These are phyloP conservation scores for Drosophila ficusphila DNA, from an alignment of 1,140 invertebrate genomes.

Conservation along the genomic window DNA sequence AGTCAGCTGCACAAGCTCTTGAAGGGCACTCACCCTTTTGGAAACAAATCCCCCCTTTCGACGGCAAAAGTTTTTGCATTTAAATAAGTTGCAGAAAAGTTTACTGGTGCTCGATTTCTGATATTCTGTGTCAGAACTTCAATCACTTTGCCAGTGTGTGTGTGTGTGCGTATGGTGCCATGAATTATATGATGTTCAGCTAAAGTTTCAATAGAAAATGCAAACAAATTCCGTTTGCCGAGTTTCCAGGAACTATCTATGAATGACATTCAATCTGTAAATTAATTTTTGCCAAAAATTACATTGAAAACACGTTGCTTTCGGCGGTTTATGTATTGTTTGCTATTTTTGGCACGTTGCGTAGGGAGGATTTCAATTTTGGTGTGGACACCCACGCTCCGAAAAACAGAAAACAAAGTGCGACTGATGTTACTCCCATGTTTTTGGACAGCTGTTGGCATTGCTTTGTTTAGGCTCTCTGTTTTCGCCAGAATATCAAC, in stretches of 20 bases:
- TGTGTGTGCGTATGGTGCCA: conserved; percentile 8
- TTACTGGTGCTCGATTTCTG: conserved; percentile 63
- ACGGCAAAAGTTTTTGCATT: conserved; percentile 55
- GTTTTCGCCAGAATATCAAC: conserved; percentile 37
- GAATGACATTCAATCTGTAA: neutral
- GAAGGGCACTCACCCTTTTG: conserved; percentile 7
- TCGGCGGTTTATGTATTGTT: conserved; percentile 6
- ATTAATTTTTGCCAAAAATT: conserved; percentile 15
- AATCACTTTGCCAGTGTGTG: neutral
- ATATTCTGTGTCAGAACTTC: conserved; percentile 13
- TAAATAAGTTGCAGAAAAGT: conserved; percentile 70
- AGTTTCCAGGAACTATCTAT: neutral
- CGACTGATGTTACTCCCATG: conserved; percentile 5
- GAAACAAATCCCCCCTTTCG: neutral
- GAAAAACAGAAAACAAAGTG: conserved; percentile 1
- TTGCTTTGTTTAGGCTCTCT: conserved; percentile 24
- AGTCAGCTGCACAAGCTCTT: conserved; percentile 19
- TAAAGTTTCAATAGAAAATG: conserved; percentile 9
- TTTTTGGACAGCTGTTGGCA: conserved; percentile 38
- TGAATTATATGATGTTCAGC: conserved; percentile 18
- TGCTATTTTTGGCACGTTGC: conserved; percentile 28
- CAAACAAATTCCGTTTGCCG: conserved; percentile 6
- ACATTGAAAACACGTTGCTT: neutral
- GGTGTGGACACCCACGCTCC: conserved; percentile 15
- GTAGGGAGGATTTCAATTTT: conserved; percentile 28